Evolutionary conservation across 2,113 vertebrate genomes (phyloP).

Genomic region (Nyctereutes procyonoides): DNA sequence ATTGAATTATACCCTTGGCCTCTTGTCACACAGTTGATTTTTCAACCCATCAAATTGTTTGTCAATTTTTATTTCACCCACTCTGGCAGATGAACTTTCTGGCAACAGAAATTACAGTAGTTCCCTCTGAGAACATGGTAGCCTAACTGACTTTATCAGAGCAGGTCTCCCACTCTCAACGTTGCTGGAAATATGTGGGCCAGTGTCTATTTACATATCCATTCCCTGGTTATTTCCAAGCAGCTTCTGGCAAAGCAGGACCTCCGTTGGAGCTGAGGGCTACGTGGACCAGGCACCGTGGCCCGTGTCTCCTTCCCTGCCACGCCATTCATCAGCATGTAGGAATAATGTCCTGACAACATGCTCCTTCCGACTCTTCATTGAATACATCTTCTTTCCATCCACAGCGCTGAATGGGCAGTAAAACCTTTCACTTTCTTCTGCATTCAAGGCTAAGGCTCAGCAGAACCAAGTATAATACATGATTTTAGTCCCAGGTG

Average conservation of each 20-base stretch:
- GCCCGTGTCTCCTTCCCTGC: neutral
- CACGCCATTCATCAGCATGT: neutral
- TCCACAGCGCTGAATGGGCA: conserved; percentile 27
- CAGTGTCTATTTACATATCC: neutral
- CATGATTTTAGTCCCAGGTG: conserved; percentile 65
- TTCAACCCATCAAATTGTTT: neutral
- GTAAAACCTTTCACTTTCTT: conserved; percentile 60
- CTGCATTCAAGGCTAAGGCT: conserved; percentile 37
- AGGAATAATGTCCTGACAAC: neutral
- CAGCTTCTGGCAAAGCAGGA: neutral
- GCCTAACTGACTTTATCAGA: neutral
- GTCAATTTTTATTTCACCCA: conserved; percentile 19
- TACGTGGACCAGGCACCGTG: neutral
- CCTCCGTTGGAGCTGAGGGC: neutral
- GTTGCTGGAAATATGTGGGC: neutral
- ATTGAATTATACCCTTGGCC: neutral
- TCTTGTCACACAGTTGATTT: neutral
- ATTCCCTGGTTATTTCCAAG: neutral
- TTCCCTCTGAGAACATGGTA: neutral
- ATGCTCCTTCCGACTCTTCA: neutral
- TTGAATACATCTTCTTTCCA: neutral
- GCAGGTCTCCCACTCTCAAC: neutral
- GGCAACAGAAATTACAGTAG: neutral
- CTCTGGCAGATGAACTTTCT: neutral
- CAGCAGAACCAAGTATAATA: conserved; percentile 38